Evolutionary conservation across 2,888 invertebrate genomes (phyloP).

Genomic region (Sthenelais limicola): DNA sequence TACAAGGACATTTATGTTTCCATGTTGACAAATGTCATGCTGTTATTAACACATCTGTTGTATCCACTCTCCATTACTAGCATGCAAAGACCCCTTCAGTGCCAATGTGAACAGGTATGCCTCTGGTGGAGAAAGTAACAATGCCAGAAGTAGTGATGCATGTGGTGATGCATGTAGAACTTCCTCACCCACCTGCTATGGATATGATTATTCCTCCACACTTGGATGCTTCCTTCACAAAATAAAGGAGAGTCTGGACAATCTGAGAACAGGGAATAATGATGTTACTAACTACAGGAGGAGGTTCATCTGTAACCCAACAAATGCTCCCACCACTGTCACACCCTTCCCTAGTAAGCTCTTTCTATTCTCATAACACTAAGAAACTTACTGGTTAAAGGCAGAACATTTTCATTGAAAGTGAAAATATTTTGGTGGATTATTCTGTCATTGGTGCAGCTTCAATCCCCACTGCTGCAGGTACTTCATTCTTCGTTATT

Average conservation of each 20-base stretch:
- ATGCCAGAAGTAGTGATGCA: not conserved
- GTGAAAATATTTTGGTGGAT: too few species aligned
- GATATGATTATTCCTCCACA: not conserved
- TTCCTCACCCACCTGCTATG: not conserved
- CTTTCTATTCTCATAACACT: too few species aligned
- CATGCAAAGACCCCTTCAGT: not conserved
- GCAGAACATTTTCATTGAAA: too few species aligned
- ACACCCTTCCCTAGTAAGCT: too few species aligned
- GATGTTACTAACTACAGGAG: slow-evolving; percentile 2
- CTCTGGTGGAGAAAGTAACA: not conserved
- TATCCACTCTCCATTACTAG: too few species aligned
- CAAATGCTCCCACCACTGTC: not conserved
- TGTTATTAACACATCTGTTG: too few species aligned
- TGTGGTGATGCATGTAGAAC: not conserved
- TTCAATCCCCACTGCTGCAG: too few species aligned
- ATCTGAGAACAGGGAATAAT: not conserved
- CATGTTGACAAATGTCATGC: too few species aligned
- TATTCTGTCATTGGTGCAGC: too few species aligned
- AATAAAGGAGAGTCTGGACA: not conserved
- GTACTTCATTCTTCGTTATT: too few species aligned
- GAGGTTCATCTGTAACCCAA: not conserved
- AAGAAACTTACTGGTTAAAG: too few species aligned
- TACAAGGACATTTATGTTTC: too few species aligned
- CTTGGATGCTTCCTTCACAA: not conserved
- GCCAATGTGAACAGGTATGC: not conserved